phyloP scores from a whole-genome alignment of 1,140 invertebrate genomes.

The Lepidurus arcticus region DNA sequence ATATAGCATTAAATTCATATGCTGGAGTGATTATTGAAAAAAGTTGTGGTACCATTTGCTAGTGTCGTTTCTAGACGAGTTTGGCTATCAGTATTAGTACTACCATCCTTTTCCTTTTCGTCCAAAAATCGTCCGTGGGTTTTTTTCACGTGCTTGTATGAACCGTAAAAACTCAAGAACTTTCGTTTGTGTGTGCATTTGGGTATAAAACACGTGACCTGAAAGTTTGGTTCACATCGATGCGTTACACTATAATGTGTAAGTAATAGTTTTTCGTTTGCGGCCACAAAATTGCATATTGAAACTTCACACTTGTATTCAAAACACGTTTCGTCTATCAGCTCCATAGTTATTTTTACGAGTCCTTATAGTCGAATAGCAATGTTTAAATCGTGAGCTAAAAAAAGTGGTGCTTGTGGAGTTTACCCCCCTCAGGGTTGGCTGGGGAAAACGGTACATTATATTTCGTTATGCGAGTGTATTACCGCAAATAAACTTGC shows the following conservation, averaged over 20 bases:
- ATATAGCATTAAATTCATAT: neutral
- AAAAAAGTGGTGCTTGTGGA: too few species aligned
- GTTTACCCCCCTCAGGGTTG: too few species aligned
- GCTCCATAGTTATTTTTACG: neutral
- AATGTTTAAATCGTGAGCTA: too few species aligned
- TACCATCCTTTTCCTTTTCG: neutral
- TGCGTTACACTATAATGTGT: neutral
- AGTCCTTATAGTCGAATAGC: too few species aligned
- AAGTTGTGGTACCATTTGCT: neutral
- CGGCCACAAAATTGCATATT: neutral
- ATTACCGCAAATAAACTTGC: too few species aligned
- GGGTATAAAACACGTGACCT: neutral
- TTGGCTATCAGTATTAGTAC: neutral
- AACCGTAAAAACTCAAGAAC: neutral
- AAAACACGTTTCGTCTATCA: neutral
- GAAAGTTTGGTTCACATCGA: neutral
- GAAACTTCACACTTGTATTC: neutral
- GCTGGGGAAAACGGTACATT: too few species aligned
- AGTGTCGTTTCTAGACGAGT: neutral
- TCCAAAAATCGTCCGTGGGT: neutral
- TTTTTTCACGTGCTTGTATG: neutral
- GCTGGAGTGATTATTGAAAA: neutral
- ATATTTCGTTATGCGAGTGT: too few species aligned
- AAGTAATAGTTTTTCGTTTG: neutral
- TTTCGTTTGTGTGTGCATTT: neutral